Percentiles rank a stretch among this genome's conserved stretches.
phyloP scores from a whole-genome alignment of 2,888 invertebrate species.

The Ceramica pisi region DNA sequence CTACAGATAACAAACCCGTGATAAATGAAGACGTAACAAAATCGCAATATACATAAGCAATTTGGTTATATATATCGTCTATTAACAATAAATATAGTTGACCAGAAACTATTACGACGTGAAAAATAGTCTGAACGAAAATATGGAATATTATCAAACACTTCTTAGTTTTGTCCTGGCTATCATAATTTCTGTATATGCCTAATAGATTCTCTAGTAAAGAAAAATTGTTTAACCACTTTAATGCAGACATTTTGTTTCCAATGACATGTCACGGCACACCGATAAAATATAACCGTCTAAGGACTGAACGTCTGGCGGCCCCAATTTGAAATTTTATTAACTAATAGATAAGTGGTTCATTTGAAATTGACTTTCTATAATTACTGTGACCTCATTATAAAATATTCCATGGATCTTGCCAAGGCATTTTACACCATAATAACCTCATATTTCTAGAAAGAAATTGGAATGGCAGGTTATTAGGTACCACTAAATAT shows the following conservation, averaged over 20 bases:
- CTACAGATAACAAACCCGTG: neutral
- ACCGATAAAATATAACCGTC: neutral
- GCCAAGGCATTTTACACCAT: neutral
- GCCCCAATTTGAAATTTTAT: neutral
- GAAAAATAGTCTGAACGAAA: neutral
- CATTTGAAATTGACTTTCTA: neutral
- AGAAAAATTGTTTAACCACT: neutral
- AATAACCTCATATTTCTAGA: neutral
- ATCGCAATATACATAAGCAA: neutral
- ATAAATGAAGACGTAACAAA: neutral
- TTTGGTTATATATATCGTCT: neutral
- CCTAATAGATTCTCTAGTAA: neutral
- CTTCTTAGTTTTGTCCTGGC: neutral
- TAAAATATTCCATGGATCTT: neutral
- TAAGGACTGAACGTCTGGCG: neutral
- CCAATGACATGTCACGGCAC: neutral
- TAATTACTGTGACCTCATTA: neutral
- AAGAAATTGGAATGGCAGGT: no score
- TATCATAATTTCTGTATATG: conserved; percentile 1
- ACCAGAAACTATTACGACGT: neutral
- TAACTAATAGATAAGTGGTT: neutral
- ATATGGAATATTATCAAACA: neutral
- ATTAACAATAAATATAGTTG: conserved; percentile 2
- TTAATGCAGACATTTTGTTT: neutral
- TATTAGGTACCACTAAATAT: no score